A percentile compares a stretch with the other conserved stretches of the same genome.
Conservation (phyloP, 2,888 invertebrate species). For the Cerceris rybyensis region DNA sequence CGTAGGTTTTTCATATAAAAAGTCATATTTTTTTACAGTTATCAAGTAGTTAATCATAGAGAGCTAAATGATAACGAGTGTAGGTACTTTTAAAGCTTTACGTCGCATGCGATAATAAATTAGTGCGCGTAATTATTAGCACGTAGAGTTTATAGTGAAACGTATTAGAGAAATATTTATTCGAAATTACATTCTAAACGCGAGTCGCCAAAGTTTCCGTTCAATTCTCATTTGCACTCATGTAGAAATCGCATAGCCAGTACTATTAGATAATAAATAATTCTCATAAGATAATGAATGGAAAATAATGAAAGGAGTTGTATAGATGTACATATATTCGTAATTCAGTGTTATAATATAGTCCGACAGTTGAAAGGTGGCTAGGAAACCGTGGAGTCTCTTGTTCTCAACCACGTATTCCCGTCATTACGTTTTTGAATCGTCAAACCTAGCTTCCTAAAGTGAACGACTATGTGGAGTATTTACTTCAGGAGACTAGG, state of each 20-base stretch:
- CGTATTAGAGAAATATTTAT: neutral
- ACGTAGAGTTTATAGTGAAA: too few species aligned
- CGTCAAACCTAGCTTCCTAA: too few species aligned
- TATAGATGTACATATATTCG: constrained; percentile 59
- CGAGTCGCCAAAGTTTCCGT: constrained; percentile 30
- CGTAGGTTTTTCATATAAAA: constrained; percentile 44
- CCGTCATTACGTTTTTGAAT: too few species aligned
- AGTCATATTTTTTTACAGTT: constrained; percentile 60
- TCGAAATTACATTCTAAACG: neutral
- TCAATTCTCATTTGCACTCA: neutral
- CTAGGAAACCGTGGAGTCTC: too few species aligned
- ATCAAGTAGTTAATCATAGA: constrained; percentile 38
- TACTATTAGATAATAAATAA: constrained; percentile 12
- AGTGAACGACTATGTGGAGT: too few species aligned
- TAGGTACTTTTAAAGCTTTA: constrained; percentile 52
- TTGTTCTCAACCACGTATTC: too few species aligned
- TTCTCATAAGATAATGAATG: constrained; percentile 39
- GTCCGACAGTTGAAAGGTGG: too few species aligned
- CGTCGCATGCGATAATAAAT: constrained; percentile 60
- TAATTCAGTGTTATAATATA: constrained; percentile 25
- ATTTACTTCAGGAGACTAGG: too few species aligned
- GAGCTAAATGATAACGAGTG: constrained; percentile 30
- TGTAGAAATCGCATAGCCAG: constrained; percentile 5
- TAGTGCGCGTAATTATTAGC: constrained; percentile 45
- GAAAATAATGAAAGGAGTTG: constrained; percentile 50